These are phyloP conservation scores for Gila orcuttii DNA, from an alignment of 2,113 vertebrate genomes.

Conservation along the genomic window DNA sequence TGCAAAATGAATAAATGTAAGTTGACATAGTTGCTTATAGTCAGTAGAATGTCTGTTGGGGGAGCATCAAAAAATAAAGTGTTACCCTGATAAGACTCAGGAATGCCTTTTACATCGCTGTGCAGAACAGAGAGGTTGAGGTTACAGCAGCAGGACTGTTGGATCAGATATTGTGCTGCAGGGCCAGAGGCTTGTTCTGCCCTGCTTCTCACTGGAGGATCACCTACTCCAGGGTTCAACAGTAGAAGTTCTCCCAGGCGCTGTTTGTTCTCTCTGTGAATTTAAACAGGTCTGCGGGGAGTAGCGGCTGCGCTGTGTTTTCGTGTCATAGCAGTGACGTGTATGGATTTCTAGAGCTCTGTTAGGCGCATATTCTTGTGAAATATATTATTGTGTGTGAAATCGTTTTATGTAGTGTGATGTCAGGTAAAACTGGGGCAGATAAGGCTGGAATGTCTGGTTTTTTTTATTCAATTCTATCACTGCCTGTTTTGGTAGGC, in stretches of 20 bases:
- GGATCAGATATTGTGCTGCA: conserved; percentile 2
- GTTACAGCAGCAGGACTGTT: conserved; percentile 1
- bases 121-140: background rate
- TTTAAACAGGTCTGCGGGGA: background rate
- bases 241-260: background rate
- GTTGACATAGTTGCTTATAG: too few relatives aligned
- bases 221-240: conserved; percentile 13
- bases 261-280: conserved; percentile 19
- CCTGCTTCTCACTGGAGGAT: conserved; percentile 14
- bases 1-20: too few relatives aligned
- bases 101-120: background rate
- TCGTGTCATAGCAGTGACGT: background rate
- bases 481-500: background rate
- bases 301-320: too few relatives aligned
- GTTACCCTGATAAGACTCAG: background rate
- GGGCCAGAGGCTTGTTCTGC: conserved; percentile 15
- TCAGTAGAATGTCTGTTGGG: too few relatives aligned
- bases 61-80: too few relatives aligned
- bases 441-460: background rate
- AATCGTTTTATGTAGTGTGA: background rate
- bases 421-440: background rate
- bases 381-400: background rate
- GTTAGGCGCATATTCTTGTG: background rate
- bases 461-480: background rate
- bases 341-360: background rate